phyloP scores from a whole-genome alignment of 2,888 invertebrate species.

The Dorcus parallelipipedus region DNA sequence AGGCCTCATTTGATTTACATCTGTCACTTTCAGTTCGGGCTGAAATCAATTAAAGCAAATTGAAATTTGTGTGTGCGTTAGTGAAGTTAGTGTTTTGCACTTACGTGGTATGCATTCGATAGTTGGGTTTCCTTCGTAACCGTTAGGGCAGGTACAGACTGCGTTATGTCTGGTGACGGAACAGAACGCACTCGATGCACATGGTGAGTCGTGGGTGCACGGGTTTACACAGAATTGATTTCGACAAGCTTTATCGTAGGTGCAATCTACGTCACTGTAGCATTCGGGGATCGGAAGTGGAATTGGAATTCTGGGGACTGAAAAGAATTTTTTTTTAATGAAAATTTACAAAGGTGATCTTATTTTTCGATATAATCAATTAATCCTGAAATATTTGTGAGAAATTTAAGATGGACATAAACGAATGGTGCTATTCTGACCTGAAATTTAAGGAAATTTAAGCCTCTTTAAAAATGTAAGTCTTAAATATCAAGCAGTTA shows the following conservation, averaged over 20 bases:
- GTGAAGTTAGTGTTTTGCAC: constrained; percentile 37
- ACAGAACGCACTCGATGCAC: constrained; percentile 79
- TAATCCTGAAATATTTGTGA: too few relatives aligned
- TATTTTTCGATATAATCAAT: too few relatives aligned
- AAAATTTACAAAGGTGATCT: not conserved
- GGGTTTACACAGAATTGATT: constrained; percentile 78
- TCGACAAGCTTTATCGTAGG: constrained; percentile 68
- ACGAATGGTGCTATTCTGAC: too few relatives aligned
- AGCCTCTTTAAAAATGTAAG: too few relatives aligned
- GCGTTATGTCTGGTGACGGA: constrained; percentile 73
- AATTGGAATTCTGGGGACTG: constrained; percentile 49
- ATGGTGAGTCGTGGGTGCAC: constrained; percentile 64
- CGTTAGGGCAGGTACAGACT: constrained; percentile 76
- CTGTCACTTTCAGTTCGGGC: constrained; percentile 64
- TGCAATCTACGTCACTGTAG: constrained; percentile 73
- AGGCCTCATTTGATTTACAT: constrained; percentile 77
- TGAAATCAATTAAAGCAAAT: constrained; percentile 39
- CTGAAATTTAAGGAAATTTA: too few relatives aligned
- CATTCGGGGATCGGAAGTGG: constrained; percentile 62
- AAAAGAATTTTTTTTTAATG: constrained; percentile 17
- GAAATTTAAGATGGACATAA: too few relatives aligned
- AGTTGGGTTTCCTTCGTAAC: constrained; percentile 70
- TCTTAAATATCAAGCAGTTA: too few relatives aligned
- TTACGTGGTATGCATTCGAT: constrained; percentile 77
- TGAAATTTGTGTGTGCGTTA: too few relatives aligned